Percentiles rank a stretch among this genome's conserved stretches.
Conservation (phyloP, 2,888 invertebrate species). For the Teleogryllus oceanicus region DNA sequence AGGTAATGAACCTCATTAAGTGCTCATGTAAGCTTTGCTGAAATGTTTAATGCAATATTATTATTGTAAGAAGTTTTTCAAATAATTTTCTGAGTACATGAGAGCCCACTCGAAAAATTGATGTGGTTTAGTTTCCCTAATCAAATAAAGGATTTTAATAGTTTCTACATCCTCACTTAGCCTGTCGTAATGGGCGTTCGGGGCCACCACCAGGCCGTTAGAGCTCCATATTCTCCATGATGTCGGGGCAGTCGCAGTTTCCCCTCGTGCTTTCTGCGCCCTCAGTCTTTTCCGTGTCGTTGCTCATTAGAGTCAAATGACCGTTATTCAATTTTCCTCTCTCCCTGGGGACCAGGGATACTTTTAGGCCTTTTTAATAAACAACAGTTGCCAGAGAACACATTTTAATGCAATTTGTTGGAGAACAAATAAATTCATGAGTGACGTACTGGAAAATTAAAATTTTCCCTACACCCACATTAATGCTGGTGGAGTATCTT, state of each 20-base stretch:
- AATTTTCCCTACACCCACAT: neutral
- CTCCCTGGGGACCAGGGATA: neutral
- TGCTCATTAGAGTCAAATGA: constrained; percentile 7
- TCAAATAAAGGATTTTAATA: no score
- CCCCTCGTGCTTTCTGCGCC: neutral
- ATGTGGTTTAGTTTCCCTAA: no score
- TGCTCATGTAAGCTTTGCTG: no score
- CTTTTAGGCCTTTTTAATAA: neutral
- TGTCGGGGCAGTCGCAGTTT: neutral
- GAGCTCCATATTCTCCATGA: no score
- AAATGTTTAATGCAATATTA: no score
- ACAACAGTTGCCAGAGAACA: neutral
- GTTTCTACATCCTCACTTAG: no score
- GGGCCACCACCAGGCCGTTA: no score
- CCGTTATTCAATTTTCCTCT: neutral
- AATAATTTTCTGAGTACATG: no score
- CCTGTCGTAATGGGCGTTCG: no score
- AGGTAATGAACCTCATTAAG: no score
- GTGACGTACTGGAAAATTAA: neutral
- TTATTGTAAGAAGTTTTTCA: no score
- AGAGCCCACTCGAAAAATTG: no score
- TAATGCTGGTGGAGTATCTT: neutral
- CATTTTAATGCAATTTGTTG: neutral
- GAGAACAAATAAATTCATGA: neutral
- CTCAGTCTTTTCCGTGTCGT: neutral